phyloP scores from a whole-genome alignment of 2,888 invertebrate genomes.

The Mesochorus sp. region DNA sequence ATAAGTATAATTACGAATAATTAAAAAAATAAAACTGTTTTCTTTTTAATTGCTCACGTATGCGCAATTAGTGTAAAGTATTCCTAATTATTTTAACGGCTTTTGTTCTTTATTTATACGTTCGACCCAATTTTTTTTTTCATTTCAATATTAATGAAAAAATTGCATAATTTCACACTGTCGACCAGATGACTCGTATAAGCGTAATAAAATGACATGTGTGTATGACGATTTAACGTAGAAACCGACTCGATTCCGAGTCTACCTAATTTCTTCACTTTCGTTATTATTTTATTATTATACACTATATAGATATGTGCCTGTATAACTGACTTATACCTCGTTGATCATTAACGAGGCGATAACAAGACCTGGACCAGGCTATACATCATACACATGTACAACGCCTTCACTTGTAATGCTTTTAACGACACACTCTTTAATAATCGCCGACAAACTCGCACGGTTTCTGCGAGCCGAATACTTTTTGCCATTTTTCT shows the following conservation, averaged over 20 bases:
- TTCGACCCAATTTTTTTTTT: not conserved
- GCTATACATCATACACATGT: not conserved
- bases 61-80: too few relatives aligned
- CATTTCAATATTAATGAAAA: not conserved
- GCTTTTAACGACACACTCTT: constrained; percentile 37
- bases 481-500: not conserved
- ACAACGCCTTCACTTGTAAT: not conserved
- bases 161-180: not conserved
- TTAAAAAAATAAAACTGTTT: too few relatives aligned
- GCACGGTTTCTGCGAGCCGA: constrained; percentile 6
- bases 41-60: too few relatives aligned
- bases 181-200: constrained; percentile 2
- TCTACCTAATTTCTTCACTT: constrained; percentile 6
- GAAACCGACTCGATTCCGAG: not conserved
- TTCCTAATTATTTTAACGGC: not conserved
- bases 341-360: constrained; percentile 42
- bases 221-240: constrained; percentile 1
- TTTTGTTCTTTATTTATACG: not conserved
- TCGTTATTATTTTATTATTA: too few relatives aligned
- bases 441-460: constrained; percentile 32
- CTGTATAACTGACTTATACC: not conserved
- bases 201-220: not conserved
- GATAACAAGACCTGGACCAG: constrained; percentile 17
- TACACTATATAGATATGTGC: too few relatives aligned
- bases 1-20: too few relatives aligned